Evolutionary conservation across 2,113 vertebrate genomes (phyloP).

Genomic region (Columbina picui): DNA sequence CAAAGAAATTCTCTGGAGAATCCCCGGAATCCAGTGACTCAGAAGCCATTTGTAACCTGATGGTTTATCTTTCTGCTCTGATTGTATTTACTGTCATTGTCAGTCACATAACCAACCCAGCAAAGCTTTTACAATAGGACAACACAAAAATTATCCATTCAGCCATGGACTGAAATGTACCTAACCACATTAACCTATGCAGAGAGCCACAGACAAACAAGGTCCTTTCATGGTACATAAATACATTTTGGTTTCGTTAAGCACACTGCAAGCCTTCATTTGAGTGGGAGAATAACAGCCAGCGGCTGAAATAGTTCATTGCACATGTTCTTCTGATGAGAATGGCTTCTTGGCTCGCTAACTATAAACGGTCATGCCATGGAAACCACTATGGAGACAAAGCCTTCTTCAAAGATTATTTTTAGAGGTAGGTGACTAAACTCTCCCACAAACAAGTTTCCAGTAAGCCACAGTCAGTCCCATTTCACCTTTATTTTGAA

Average conservation of each 20-base stretch:
- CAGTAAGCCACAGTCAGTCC: background rate
- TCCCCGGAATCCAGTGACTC: background rate
- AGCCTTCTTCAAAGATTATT: background rate
- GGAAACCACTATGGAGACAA: background rate
- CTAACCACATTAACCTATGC: background rate
- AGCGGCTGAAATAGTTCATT: background rate
- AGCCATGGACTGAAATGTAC: background rate
- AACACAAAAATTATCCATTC: background rate
- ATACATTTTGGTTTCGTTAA: background rate
- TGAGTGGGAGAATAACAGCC: background rate
- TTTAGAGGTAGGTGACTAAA: background rate
- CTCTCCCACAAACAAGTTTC: background rate
- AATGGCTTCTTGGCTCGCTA: background rate
- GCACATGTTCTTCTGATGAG: background rate
- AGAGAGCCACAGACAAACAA: background rate
- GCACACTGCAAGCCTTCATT: background rate
- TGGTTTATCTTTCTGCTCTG: background rate
- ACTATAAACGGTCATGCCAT: background rate
- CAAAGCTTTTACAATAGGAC: background rate
- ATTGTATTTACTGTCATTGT: background rate
- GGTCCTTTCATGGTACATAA: background rate
- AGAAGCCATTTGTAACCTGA: background rate
- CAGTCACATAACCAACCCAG: background rate
- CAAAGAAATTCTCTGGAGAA: background rate
- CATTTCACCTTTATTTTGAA: background rate